Evolutionary conservation across 2,888 invertebrate genomes (phyloP).

Genomic region (Nymphalis urticae): DNA sequence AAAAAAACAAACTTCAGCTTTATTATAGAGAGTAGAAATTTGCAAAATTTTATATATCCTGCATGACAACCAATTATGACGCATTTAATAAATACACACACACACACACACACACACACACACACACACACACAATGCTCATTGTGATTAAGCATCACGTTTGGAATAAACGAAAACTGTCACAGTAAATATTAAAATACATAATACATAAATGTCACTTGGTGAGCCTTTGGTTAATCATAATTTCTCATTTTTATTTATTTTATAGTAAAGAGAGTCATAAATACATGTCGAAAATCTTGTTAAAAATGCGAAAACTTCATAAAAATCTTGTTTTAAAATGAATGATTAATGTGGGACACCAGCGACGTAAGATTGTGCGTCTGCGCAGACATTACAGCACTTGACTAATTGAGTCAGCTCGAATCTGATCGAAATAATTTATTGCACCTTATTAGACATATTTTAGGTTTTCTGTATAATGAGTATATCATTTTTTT

Average conservation of each 20-base stretch:
- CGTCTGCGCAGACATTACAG: constrained; percentile 6
- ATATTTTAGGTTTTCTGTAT: neutral
- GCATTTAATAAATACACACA: too few species aligned
- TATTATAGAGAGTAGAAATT: too few species aligned
- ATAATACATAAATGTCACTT: neutral
- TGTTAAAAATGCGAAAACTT: constrained; percentile 16
- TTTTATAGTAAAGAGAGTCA: neutral
- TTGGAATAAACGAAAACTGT: neutral
- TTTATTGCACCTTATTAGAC: constrained; percentile 18
- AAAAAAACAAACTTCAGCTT: too few species aligned
- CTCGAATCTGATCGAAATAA: constrained; percentile 13
- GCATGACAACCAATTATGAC: neutral
- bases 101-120: too few species aligned
- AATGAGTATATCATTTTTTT: neutral
- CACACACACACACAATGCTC: too few species aligned
- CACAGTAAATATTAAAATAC: neutral
- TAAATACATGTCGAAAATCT: constrained; percentile 14
- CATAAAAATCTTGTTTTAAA: constrained; percentile 9
- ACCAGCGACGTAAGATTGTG: constrained; percentile 19
- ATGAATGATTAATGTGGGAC: constrained; percentile 19
- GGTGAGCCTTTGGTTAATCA: neutral
- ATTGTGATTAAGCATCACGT: too few species aligned
- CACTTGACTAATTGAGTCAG: constrained; percentile 19
- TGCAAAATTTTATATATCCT: too few species aligned
- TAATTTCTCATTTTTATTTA: neutral